Evolutionary conservation across 1,140 invertebrate genomes (phyloP).

Genomic region (Zaprionus lachaisei): DNA sequence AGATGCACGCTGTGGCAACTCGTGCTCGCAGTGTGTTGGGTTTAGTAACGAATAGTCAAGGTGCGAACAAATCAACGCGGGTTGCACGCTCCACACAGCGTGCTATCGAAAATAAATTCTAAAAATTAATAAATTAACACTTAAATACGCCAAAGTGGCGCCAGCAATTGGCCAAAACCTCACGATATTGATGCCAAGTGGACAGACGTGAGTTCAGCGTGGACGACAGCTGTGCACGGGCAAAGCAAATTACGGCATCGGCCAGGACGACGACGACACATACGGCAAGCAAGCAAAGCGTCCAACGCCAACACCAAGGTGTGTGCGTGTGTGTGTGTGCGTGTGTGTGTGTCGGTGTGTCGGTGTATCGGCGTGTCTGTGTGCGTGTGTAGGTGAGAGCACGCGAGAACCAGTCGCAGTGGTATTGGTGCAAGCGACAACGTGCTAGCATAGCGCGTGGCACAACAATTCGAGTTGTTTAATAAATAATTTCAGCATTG

Average conservation of each 20-base stretch:
- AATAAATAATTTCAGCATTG: slow-evolving; percentile 71
- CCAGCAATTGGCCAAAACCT: slow-evolving; percentile 5
- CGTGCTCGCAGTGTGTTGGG: slow-evolving; percentile 53
- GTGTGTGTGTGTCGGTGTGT: slow-evolving; percentile 18
- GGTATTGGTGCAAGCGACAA: slow-evolving; percentile 63
- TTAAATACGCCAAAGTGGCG: slow-evolving; percentile 37
- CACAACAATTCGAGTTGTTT: slow-evolving; percentile 52
- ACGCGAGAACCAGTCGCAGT: slow-evolving; percentile 55
- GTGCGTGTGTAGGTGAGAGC: slow-evolving; percentile 54
- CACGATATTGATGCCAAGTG: slow-evolving; percentile 2
- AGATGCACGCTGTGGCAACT: slow-evolving; percentile 40
- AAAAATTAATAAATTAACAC: slow-evolving; percentile 63
- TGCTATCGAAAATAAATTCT: slow-evolving; percentile 72
- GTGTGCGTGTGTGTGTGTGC: slow-evolving; percentile 24
- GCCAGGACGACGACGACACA: slow-evolving; percentile 46
- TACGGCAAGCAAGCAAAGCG: slow-evolving; percentile 74
- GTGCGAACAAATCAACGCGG: slow-evolving; percentile 83
- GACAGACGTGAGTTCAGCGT: background rate
- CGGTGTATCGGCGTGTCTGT: slow-evolving; percentile 13
- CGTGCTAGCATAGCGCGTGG: slow-evolving; percentile 56
- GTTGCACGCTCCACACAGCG: slow-evolving; percentile 73
- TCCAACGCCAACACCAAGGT: slow-evolving; percentile 65
- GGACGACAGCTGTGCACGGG: slow-evolving; percentile 24
- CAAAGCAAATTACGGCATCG: slow-evolving; percentile 76
- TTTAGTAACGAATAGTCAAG: slow-evolving; percentile 79